Percentiles rank a stretch among this genome's conserved stretches.
Evolutionary conservation across 2,888 invertebrate species (phyloP).

Genomic region (Disparrhopalites patrizii): DNA sequence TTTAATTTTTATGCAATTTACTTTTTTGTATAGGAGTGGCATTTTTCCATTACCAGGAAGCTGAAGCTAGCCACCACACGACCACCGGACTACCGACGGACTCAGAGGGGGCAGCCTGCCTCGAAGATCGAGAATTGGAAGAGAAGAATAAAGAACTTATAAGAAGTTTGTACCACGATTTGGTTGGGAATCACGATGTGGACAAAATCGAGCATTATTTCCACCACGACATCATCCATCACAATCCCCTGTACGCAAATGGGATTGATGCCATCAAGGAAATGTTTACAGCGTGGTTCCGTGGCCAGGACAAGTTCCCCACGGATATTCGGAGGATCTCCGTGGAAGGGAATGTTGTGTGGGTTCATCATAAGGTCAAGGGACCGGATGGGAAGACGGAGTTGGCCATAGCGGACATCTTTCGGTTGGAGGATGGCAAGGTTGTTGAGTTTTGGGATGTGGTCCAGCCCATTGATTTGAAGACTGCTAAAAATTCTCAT

Average conservation of each 20-base stretch:
- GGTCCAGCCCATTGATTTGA: not conserved
- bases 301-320: not conserved
- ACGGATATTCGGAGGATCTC: not conserved
- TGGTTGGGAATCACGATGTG: not conserved
- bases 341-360: constrained; percentile 8
- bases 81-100: no score
- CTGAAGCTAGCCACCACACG: no score
- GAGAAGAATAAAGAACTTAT: not conserved
- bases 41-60: no score
- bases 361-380: not conserved
- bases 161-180: not conserved
- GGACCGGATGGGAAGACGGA: not conserved
- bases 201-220: not conserved
- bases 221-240: constrained; percentile 2
- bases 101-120: no score
- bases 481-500: not conserved
- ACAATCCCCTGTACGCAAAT: constrained; percentile 5
- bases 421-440: constrained; percentile 6
- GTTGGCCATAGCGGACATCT: not conserved
- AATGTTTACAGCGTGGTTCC: not conserved
- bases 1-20: no score
- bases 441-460: constrained; percentile 18
- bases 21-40: no score
- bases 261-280: not conserved
- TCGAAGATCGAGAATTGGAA: not conserved